These are phyloP conservation scores for Osmoderma eremita DNA, from an alignment of 2,888 invertebrate species.

Conservation along the genomic window DNA sequence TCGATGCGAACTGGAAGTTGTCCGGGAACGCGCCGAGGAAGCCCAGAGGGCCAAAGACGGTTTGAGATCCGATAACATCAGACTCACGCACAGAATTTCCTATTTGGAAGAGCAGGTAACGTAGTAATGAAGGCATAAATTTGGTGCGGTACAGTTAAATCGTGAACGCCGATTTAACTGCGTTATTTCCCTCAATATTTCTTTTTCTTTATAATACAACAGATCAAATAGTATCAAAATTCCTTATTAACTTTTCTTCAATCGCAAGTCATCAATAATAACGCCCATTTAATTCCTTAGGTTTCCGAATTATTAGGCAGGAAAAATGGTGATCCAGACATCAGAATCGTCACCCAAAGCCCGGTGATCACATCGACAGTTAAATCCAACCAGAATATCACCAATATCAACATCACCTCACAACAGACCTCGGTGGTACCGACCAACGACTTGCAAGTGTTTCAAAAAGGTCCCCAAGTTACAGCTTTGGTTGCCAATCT, in stretches of 20 bases:
- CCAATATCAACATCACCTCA: conserved; percentile 76
- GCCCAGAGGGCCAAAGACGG: conserved; percentile 72
- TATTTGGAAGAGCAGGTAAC: conserved; percentile 90
- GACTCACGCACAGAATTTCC: conserved; percentile 87
- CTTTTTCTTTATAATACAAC: too few species aligned
- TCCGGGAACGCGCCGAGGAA: conserved; percentile 71
- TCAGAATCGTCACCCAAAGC: conserved; percentile 54
- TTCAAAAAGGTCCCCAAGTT: conserved; percentile 83
- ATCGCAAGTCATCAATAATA: too few species aligned
- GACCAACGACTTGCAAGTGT: conserved; percentile 64
- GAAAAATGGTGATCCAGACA: conserved; percentile 58
- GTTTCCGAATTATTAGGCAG: conserved; percentile 65
- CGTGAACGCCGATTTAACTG: too few species aligned
- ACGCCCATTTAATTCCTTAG: too few species aligned
- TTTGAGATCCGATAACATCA: conserved; percentile 80
- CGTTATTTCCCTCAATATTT: too few species aligned
- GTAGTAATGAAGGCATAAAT: conserved; percentile 46
- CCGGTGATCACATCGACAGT: conserved; percentile 65
- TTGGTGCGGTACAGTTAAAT: too few species aligned
- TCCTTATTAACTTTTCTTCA: too few species aligned
- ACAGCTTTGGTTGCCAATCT: conserved; percentile 77
- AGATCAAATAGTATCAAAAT: too few species aligned
- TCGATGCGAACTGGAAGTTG: conserved; percentile 69
- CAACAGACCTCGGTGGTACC: conserved; percentile 64
- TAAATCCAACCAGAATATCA: conserved; percentile 73